phyloP scores from a whole-genome alignment of 1,140 invertebrate species.

The Grapholita molesta region DNA sequence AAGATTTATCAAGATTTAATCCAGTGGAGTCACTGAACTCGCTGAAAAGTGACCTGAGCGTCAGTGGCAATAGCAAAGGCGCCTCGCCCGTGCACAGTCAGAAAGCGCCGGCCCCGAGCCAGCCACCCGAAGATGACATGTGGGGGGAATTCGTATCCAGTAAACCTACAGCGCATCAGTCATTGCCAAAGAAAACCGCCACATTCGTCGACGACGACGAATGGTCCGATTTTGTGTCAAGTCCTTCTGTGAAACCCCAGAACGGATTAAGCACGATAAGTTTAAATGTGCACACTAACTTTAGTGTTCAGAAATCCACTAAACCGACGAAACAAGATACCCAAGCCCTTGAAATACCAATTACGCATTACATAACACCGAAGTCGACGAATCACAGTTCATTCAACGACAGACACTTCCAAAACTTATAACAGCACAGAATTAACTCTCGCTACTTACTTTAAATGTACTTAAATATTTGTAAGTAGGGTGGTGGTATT shows the following conservation, averaged over 20 bases:
- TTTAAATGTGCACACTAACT: constrained; percentile 66
- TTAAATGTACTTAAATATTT: constrained; percentile 52
- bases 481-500: constrained; percentile 63
- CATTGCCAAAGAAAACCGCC: constrained; percentile 48
- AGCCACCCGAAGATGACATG: constrained; percentile 76
- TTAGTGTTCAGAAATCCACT: constrained; percentile 49
- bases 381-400: constrained; percentile 50
- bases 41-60: constrained; percentile 53
- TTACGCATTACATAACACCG: constrained; percentile 65
- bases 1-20: constrained; percentile 80
- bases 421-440: constrained; percentile 71
- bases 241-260: constrained; percentile 63
- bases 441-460: constrained; percentile 25
- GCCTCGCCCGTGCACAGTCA: constrained; percentile 49
- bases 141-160: constrained; percentile 81
- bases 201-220: constrained; percentile 78
- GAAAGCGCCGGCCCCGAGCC: constrained; percentile 36
- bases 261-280: constrained; percentile 70
- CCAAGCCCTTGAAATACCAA: constrained; percentile 60
- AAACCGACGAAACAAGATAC: constrained; percentile 42
- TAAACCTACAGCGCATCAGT: constrained; percentile 51
- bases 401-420: constrained; percentile 64
- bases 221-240: constrained; percentile 83
- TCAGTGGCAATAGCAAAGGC: constrained; percentile 46
- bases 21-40: constrained; percentile 70